Evolutionary conservation across 2,797 vertebrate species (phyloP).

Genomic region (Pseudochirops cupreus): DNA sequence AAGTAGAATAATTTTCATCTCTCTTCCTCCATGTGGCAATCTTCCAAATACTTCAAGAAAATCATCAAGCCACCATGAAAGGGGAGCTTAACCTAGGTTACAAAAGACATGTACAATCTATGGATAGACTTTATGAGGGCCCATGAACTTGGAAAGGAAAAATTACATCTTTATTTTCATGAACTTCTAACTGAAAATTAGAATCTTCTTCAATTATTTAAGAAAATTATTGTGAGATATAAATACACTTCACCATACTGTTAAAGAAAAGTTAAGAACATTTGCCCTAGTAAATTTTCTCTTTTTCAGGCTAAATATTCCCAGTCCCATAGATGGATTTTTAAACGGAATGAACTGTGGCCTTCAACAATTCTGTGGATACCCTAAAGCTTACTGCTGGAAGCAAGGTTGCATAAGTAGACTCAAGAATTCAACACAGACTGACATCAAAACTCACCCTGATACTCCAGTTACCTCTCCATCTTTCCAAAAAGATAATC

Average conservation of each 20-base stretch:
- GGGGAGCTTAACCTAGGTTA: neutral
- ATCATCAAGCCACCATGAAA: neutral
- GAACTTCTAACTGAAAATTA: neutral
- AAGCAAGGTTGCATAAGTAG: too few relatives aligned
- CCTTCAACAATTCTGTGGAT: neutral
- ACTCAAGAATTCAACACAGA: neutral
- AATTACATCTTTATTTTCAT: neutral
- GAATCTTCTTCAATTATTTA: neutral
- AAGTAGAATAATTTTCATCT: neutral
- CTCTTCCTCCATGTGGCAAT: neutral
- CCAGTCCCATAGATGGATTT: neutral
- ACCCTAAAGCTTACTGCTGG: neutral
- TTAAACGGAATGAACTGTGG: neutral
- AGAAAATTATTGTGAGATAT: neutral
- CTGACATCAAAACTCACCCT: neutral
- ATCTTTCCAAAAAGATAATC: neutral
- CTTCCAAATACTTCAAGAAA: neutral
- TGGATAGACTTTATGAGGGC: neutral
- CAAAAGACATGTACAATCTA: neutral
- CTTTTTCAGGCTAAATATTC: neutral
- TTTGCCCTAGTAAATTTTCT: neutral
- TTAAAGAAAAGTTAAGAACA: neutral
- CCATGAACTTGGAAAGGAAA: neutral
- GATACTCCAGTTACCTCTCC: neutral
- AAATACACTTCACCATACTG: neutral